phyloP scores from a whole-genome alignment of 1,140 invertebrate genomes.

The Centruroides sculpturatus region DNA sequence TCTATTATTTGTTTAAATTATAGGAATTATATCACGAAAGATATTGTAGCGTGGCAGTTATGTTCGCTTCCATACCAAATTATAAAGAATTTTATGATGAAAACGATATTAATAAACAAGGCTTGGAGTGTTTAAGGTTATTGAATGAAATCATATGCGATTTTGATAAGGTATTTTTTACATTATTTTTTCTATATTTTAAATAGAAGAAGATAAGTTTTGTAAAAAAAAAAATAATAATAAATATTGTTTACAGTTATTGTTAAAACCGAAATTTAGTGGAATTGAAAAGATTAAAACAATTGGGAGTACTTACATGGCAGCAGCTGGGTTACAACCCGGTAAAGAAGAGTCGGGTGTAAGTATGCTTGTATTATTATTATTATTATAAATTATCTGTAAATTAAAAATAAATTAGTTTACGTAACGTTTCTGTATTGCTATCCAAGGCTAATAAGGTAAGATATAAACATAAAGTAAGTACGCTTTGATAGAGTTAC shows the following conservation, averaged over 20 bases:
- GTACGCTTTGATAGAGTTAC: no score
- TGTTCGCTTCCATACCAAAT: conserved; percentile 97
- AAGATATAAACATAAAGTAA: no score
- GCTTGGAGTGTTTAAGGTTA: conserved; percentile 81
- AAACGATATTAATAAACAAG: conserved; percentile 92
- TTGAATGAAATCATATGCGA: conserved; percentile 98
- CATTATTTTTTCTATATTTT: no score
- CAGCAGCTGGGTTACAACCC: conserved; percentile 79
- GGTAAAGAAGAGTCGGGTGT: conserved; percentile 53
- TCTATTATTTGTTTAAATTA: neutral
- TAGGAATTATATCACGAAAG: conserved; percentile 87
- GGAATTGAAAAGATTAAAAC: conserved; percentile 98
- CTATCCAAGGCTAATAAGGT: no score
- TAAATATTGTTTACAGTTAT: conserved; percentile 36
- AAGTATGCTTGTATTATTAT: neutral
- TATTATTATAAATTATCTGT: no score
- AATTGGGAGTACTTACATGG: conserved; percentile 96
- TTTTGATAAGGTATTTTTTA: conserved; percentile 74
- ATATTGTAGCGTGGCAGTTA: conserved; percentile 88
- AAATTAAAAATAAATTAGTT: no score
- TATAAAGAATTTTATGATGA: conserved; percentile 98
- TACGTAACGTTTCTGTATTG: no score
- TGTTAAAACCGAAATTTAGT: conserved; percentile 87
- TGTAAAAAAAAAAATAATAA: no score
- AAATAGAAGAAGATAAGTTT: no score